Base-by-base conservation (phyloP, 2,888 invertebrate genomes). In the Crioceris asparagi region DNA sequence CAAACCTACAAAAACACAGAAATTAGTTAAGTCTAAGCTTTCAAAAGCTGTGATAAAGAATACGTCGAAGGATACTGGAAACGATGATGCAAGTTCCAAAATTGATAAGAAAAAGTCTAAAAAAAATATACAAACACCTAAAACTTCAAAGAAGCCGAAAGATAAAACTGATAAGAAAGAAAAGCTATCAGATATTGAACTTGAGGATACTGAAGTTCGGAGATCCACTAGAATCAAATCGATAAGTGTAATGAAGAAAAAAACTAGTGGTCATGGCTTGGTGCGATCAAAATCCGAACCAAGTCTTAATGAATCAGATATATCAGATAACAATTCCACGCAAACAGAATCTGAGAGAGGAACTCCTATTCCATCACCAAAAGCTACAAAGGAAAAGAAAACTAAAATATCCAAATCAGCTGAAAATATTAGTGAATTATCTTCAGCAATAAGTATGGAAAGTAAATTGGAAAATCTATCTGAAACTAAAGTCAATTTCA, bases 201-300 rank as follows among this genome's bases (percentile, higher is more conserved):
- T 8, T 32, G 43, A 42, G 8, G 43, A 41, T 23, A 38, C 26
- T 18, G 53, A 56, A 40, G 78, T 83, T 1, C 66, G 84, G 14
- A 69, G 84, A 31, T 84, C 84, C 4, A 82, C 72, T 57, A 72
- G 84, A 42, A 83, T 85, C 40, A 81, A 83, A 56, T 78, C 80
- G 26, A 84, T 83, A 41, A 80, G 78, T 42, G 71, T 73, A 43
- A 59, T 75, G 57, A 79, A 79, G 55, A 78, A 56, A 51, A 74
- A 75, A 59, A 75, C 72, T 4, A 74, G 75, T 53, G 78, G 78
- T 0, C 74, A 75, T 57, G 79, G 77, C 14, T 60, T 79, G 45
- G 78, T 79, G 0, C 74, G 74, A 54, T 52, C 55, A 7, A 60
- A 57, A 45, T 50, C 54, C 1, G 55, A 57, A 38, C 32, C 49